A percentile compares a stretch with the other conserved stretches of the same genome.
These are phyloP conservation scores for Aculops lycopersici DNA, from an alignment of 1,140 invertebrate species.

Conservation along the genomic window DNA sequence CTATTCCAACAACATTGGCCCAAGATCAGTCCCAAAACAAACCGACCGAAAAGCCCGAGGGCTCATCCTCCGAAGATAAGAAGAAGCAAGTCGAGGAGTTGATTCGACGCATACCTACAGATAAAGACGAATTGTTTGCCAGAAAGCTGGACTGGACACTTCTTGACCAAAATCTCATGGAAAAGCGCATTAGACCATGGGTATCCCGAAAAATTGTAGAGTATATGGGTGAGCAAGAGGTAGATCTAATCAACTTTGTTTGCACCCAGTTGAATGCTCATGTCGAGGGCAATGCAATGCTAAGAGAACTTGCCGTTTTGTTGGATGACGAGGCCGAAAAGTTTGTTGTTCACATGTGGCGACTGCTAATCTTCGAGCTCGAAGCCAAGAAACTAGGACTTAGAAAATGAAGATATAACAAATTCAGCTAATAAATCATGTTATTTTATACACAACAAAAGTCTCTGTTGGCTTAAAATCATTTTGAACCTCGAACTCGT, in stretches of 20 bases:
- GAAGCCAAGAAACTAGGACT: constrained; percentile 55
- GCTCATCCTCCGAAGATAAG: constrained; percentile 55
- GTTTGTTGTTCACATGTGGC: constrained; percentile 99
- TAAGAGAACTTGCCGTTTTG: constrained; percentile 95
- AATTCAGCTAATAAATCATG: no score
- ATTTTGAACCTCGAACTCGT: no score
- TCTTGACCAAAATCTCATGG: constrained; percentile 57
- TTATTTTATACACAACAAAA: no score
- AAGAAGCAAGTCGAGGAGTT: constrained; percentile 73
- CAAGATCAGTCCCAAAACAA: constrained; percentile 3
- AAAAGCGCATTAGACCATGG: constrained; percentile 87
- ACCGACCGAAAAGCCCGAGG: no score
- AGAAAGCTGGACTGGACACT: constrained; percentile 67
- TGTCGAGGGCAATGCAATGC: constrained; percentile 59
- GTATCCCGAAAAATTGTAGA: constrained; percentile 98
- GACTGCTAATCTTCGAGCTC: constrained; percentile 89
- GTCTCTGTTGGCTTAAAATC: no score
- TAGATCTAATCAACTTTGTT: constrained; percentile 90
- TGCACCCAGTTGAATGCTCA: constrained; percentile 83
- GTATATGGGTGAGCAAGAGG: constrained; percentile 94
- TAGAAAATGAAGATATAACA: no score
- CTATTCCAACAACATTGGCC: constrained; percentile 2
- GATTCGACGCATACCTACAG: constrained; percentile 91
- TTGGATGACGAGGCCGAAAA: constrained; percentile 96
- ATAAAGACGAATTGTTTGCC: constrained; percentile 72